Base-by-base conservation (phyloP, 2,113 vertebrate genomes). In the Erpornis zantholeuca region DNA sequence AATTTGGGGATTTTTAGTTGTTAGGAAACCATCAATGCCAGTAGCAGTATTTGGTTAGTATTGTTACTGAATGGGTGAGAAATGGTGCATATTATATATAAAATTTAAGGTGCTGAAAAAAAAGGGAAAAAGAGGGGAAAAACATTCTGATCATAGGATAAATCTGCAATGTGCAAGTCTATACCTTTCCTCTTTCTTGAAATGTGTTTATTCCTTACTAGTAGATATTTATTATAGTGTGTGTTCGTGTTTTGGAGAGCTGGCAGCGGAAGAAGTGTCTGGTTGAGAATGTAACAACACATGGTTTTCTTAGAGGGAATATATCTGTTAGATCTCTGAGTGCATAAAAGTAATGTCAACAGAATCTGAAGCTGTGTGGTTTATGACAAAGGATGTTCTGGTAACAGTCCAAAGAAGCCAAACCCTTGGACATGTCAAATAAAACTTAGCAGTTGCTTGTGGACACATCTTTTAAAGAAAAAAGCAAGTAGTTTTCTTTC, bases 261-360 rank as follows among this genome's bases (percentile, higher is more conserved):
- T 88, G 73, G 35, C 47, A 56, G 49, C 76, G 31, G 65, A 61
- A 64, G 49, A 92, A 75, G 28, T 42, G 22, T 60, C 42, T 83
- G 53, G 20, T 23, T 95, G 44, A 42, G 40, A 83, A 36, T 50
- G 23, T 45, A 56, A 60, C 44, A 86, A 68, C 69, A 53, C 21
- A 6, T 73, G 47, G 44, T 56, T 95, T 90, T 91, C 38, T 88
- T 70, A 44, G 82, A 73, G 61, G 49, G 66, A 72, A 36, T 63
- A 15, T 56, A 42, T 84, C 60, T 33, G 17, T 29, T 71, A 45
- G 24, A 50, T 90, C 57, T 88, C 69, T 70, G 85, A 56, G 57
- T 4, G 7, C 59, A 22, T 78, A 47, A 89, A 65, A 40, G 15
- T 78, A 77, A 66, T 2, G 4, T 53, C 85, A 86, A 45, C 15